Evolutionary conservation across 2,888 invertebrate genomes (phyloP), one percentile per base, ranked within the genome.

Genomic region (Celastrina argiolus): DNA sequence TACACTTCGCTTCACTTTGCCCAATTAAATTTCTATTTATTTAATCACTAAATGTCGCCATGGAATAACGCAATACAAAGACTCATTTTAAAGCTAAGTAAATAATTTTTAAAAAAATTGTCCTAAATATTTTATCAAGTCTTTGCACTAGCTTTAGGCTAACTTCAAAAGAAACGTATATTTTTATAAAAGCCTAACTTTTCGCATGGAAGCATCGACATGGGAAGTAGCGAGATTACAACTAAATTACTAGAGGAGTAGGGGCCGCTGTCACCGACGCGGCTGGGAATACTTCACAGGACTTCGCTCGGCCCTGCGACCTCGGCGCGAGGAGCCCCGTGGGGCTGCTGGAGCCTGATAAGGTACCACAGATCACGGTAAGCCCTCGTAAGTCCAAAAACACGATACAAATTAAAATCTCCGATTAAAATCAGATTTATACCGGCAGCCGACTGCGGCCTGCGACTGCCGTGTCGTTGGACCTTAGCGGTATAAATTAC

Each of bases 111-210:
- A 0, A 61, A 61, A 61, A 58, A 22, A 14, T 36, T 16, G 59
- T 36, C 22, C 26, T 22, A 36, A 39, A 39, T 14, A 22, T 14
- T 36, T 61, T 39, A 39, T 22, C 22, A 39, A 61, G 61, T 61
- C 61, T 61, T 61, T 39, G 22, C 61, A 36, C 39, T 61, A 61
- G 61, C 61, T 36, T 61, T 18, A 22, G 39, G 61, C 61, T 61
- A 61, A 61, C 12, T 4, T 61, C 26, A 14, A 39, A 61, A 61
- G 14, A 39, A 34, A 31, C 58, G 22, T 18, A 36, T 61, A 36
- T 22, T 39, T 61, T 61, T 36, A 61, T 34, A 58, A 39, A 61
- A 61, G 39, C 39, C 36, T 22, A 61, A 36, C 22, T 14, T 36
- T 61, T 61, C 61, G 18, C 39, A 61, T 61, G 61, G 61, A 61